A percentile compares a stretch with the other conserved stretches of the same genome.
phyloP scores from a whole-genome alignment of 2,888 invertebrate genomes.

The Leptothorax acervorum region DNA sequence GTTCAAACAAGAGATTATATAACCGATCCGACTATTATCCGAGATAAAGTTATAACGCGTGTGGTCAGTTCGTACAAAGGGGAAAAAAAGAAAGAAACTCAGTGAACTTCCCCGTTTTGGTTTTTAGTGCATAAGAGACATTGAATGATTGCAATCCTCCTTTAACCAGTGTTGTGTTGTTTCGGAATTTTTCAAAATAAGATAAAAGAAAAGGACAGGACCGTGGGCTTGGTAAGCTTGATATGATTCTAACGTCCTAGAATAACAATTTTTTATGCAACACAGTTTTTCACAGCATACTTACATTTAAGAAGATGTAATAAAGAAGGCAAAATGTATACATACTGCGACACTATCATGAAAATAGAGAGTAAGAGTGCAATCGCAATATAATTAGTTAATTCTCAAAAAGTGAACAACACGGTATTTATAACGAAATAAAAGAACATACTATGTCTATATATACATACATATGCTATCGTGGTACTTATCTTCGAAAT shows the following conservation, averaged over 20 bases:
- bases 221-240: conserved; percentile 62
- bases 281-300: conserved; percentile 75
- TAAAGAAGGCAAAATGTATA: conserved; percentile 47
- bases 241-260: conserved; percentile 64
- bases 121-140: conserved; percentile 70
- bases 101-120: conserved; percentile 67
- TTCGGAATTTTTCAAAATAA: conserved; percentile 63
- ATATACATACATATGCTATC: background rate
- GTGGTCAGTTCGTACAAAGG: conserved; percentile 60
- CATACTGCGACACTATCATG: conserved; percentile 46
- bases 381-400: conserved; percentile 60
- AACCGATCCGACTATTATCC: conserved; percentile 59
- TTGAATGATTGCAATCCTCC: conserved; percentile 64
- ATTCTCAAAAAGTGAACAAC: conserved; percentile 62
- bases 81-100: conserved; percentile 14
- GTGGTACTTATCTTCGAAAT: conserved; percentile 45
- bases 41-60: conserved; percentile 51
- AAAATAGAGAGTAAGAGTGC: conserved; percentile 58
- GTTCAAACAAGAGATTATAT: conserved; percentile 54
- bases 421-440: conserved; percentile 65
- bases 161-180: conserved; percentile 73
- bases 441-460: conserved; percentile 48
- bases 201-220: conserved; percentile 54
- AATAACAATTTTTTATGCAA: conserved; percentile 74
- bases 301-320: conserved; percentile 62